phyloP scores from a whole-genome alignment of 2,797 vertebrate genomes.

The Chelidonichthys spinosus region DNA sequence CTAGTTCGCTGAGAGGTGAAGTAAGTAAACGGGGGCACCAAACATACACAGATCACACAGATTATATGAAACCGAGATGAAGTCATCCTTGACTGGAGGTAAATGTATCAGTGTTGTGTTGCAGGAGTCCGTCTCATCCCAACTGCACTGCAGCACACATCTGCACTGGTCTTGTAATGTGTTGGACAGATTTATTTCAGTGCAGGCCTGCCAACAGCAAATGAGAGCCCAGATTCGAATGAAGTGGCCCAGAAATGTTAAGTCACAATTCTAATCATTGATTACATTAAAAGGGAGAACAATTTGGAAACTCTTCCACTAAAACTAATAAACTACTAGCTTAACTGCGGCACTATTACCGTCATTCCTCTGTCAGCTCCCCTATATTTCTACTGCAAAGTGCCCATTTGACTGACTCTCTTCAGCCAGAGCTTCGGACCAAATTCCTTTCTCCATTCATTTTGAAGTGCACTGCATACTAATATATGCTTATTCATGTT shows the following conservation, averaged over 20 bases:
- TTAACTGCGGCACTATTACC: slow-evolving; percentile 16
- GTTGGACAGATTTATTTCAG: slow-evolving; percentile 23
- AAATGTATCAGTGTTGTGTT: slow-evolving; percentile 32
- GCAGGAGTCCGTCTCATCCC: neutral
- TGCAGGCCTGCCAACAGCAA: slow-evolving; percentile 21
- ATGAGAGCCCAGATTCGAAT: slow-evolving; percentile 31
- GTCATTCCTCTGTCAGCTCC: slow-evolving; percentile 3
- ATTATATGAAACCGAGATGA: slow-evolving; percentile 49
- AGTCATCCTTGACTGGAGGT: slow-evolving; percentile 38
- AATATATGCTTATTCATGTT: slow-evolving; percentile 32
- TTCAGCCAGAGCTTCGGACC: slow-evolving; percentile 3
- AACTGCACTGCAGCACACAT: slow-evolving; percentile 9
- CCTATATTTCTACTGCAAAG: slow-evolving; percentile 8
- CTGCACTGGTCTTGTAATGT: slow-evolving; percentile 5
- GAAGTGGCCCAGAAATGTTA: slow-evolving; percentile 42
- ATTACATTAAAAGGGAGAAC: slow-evolving; percentile 34
- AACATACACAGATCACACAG: slow-evolving; percentile 47
- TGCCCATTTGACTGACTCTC: slow-evolving; percentile 2
- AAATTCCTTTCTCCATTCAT: slow-evolving; percentile 17
- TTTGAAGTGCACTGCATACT: slow-evolving; percentile 28
- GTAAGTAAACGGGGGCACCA: slow-evolving; percentile 25
- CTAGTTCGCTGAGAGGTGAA: slow-evolving; percentile 21
- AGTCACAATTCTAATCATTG: slow-evolving; percentile 31
- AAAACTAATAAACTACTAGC: slow-evolving; percentile 9
- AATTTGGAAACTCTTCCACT: slow-evolving; percentile 15